Evolutionary conservation across 2,888 invertebrate species (phyloP), one percentile per base, ranked within the genome.

Genomic region (Polydesmus complanatus): DNA sequence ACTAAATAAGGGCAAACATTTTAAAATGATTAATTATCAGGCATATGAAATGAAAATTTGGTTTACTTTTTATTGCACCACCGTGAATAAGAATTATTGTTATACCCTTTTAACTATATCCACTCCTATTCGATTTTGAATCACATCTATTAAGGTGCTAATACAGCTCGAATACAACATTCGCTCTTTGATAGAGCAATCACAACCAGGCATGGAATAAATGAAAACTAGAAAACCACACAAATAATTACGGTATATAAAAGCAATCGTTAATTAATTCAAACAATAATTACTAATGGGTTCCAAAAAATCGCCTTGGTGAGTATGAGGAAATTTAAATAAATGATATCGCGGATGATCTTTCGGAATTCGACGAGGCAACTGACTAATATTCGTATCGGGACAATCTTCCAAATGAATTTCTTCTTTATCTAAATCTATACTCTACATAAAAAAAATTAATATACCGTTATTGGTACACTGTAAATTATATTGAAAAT

Each of bases 161-260:
- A 96, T 97, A 76, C 96, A 96, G 70, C 95, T 95, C 0, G 97
- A 96, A 75, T 97, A 98, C 72, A 98, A 79, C 98, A 98, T 99
- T 67, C 96, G 80, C 73, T 98, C 97, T 71, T 93, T 96, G 68
- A 99, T 92, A 64, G 93, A 86, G 74, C 93, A 94, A 64, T 80
- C 86, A 74, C 94, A 95, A 2, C 96, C 95, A 2, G 98, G 97
- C 89, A 98, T 94, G 8, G 96, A 94, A 77, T 98, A 98, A 70
- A 98, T 89, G 75, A 98, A 98, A 64, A 98, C 91, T 91, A 77
- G 49, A 67, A 64, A 47, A 14, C 18, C 48, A 11, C 11, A 47
- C 48, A 47, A 47, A 11, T 47, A 14, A 14, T 14, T 14, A 14
- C 11, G 22, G 23, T 26, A 54, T 27, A 25, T 19, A 11, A 23